Base-by-base conservation (phyloP, 2,888 invertebrate species). In the Salticus scenicus region DNA sequence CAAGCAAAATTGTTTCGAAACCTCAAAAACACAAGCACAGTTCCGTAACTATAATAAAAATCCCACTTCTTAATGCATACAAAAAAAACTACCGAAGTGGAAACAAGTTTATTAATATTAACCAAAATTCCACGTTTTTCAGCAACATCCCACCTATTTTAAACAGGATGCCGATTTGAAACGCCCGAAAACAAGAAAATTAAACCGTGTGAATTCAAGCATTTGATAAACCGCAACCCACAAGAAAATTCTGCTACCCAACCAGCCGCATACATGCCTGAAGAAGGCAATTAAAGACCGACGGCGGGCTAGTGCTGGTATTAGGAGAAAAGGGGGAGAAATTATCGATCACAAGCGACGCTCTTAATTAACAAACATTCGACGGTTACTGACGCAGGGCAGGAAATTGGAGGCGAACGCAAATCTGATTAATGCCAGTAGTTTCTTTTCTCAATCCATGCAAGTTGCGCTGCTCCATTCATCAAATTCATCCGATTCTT, bases 311-410 rank as follows among this genome's bases (percentile, higher is more conserved):
- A 57, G 57, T 57, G 57, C 24, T 24, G 57, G 57, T 57, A 57
- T 57, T 57, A 57, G 37, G 37, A 17, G 24, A 24, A 12, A 4
- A 24, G 71, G 41, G 41, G 20, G 77, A 67, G 69, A 37, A 78
- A 70, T 33, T 79, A 79, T 72, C 71, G 78, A 72, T 42, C 64
- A 63, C 27, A 4, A 37, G 8, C 31, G 51, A 37, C 41, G 41
- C 71, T 37, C 64, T 72, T 79, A 79, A 79, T 79, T 71, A 79
- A 79, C 78, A 27, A 70, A 57, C 64, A 28, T 41, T 64, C 33
- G n/a, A 71, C 64, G 71, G 70, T 57, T 41, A 63, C 37, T 41
- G 5, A 10, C 17, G 57, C 33, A 33, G n/a, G 63, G 67, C 67
- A 67, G 67, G 67, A 67, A 67, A 67, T 67, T 67, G 14, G 67